Base-by-base conservation (phyloP, 2,888 invertebrate species). In the Drosophila mulleri region DNA sequence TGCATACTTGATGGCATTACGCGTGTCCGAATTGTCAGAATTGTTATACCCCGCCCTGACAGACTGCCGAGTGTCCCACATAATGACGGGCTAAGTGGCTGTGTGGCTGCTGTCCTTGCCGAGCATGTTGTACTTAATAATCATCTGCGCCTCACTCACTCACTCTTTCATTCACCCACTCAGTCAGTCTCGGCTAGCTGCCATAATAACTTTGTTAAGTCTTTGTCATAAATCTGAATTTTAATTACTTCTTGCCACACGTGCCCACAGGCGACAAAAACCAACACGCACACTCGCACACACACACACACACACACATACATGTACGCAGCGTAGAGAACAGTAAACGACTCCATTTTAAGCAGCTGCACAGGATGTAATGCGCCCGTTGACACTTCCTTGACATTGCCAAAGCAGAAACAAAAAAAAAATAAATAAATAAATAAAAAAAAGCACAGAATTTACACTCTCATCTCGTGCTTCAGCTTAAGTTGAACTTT, bases 211-310 rank as follows among this genome's bases (percentile, higher is more conserved):
- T 69, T 72, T 73, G 72, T 75, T 84, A 89, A 87, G 89, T 79
- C 72, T 71, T 69, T 70, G 82, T 83, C 84, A 77, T 89, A 87
- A 87, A 89, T 84, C 74, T 82, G 57, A 69, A 74, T 84, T 77
- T 87, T 87, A 84, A 84, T 87, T 84, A 87, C 79, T 82, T 82
- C 50, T 56, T 67, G 63, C 50, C 59, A 50, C 37, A 35, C 47
- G 37, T 42, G 54, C 47, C 26, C 37, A 37, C 32, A n/a, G 26
- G 56, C 58, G 14, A 41, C 41, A 41, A 23, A 23, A 35, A 37
- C 12, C 14, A 32, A 35, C 52, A 48, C 47, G 26, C 26, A 1
- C 9, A 9, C 47, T 16, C 47, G 0, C 23, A 16, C 42, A 14
- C 18, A 4, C 14, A n/a, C 11, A 1, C 9, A 18, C 48, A 37